Percentiles rank a stretch among this genome's conserved stretches.
Conservation (phyloP, 2,797 vertebrate species). For the Sebastolobus altivelis region DNA sequence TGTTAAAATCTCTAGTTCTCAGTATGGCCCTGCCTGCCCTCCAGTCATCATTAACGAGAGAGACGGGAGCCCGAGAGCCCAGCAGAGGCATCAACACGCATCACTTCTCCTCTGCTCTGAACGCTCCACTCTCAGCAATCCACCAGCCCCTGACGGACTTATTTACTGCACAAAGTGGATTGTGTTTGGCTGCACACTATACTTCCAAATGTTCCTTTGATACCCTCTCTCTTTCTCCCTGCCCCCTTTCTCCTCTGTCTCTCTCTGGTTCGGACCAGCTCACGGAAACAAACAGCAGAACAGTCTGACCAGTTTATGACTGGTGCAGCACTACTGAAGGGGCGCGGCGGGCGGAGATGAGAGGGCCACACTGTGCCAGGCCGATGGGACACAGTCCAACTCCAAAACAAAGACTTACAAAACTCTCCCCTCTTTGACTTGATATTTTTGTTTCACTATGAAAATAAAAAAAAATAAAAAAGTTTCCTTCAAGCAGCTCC, state of each 20-base stretch:
- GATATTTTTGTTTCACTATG: slow-evolving; percentile 49
- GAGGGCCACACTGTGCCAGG: slow-evolving; percentile 44
- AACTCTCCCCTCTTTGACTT: slow-evolving; percentile 54
- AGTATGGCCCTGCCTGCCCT: slow-evolving; percentile 72
- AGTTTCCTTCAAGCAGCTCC: slow-evolving; percentile 67
- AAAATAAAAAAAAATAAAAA: slow-evolving; percentile 36
- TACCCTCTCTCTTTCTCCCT: slow-evolving; percentile 50
- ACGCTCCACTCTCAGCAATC: slow-evolving; percentile 65
- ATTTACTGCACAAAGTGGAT: slow-evolving; percentile 79
- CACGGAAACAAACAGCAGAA: slow-evolving; percentile 45
- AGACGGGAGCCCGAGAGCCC: slow-evolving; percentile 66
- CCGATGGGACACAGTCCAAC: slow-evolving; percentile 61
- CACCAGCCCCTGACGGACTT: slow-evolving; percentile 74
- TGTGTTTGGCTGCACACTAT: slow-evolving; percentile 69
- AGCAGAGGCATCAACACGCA: slow-evolving; percentile 76
- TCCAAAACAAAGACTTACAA: slow-evolving; percentile 70
- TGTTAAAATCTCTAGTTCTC: slow-evolving; percentile 74
- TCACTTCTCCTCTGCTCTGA: slow-evolving; percentile 71
- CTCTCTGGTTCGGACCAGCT: slow-evolving; percentile 50
- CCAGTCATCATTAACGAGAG: slow-evolving; percentile 82
- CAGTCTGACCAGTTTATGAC: slow-evolving; percentile 51
- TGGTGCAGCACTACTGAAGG: slow-evolving; percentile 35
- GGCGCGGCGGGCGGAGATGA: slow-evolving; percentile 57
- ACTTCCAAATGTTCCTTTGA: slow-evolving; percentile 75
- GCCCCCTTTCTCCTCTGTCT: slow-evolving; percentile 11